A percentile compares a stretch with the other conserved stretches of the same genome.
Evolutionary conservation across 1,140 invertebrate genomes (phyloP).

Genomic region (Drosophila albomicans): DNA sequence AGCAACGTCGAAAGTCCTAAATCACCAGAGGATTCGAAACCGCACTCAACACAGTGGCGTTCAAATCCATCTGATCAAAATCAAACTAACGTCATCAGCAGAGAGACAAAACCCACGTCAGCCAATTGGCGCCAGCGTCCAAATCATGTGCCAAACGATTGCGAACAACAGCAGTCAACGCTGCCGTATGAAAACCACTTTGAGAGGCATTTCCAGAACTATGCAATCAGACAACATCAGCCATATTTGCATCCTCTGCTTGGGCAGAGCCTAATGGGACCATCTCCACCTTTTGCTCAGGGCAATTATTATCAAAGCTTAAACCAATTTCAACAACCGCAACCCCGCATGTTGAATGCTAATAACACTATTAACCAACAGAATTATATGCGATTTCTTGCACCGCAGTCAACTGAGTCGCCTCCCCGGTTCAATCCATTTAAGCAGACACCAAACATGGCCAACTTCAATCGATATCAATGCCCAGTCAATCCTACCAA

Average conservation of each 20-base stretch:
- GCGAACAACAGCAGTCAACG: neutral
- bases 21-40: neutral
- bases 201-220: neutral
- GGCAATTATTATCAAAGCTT: neutral
- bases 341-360: neutral
- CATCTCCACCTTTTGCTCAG: neutral
- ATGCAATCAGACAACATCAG: neutral
- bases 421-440: slow-evolving; percentile 19
- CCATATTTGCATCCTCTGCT: neutral
- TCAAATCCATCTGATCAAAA: neutral
- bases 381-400: neutral
- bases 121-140: neutral
- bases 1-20: neutral
- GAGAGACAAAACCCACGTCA: neutral
- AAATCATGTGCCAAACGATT: neutral
- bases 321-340: neutral
- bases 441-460: neutral
- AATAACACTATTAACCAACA: neutral
- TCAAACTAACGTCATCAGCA: neutral
- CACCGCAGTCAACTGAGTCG: neutral
- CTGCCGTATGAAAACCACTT: neutral
- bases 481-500: neutral
- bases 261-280: neutral
- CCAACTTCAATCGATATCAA: neutral
- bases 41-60: neutral